These are phyloP conservation scores for Botia kubotai DNA, from an alignment of 2,797 vertebrate genomes.

Conservation along the genomic window DNA sequence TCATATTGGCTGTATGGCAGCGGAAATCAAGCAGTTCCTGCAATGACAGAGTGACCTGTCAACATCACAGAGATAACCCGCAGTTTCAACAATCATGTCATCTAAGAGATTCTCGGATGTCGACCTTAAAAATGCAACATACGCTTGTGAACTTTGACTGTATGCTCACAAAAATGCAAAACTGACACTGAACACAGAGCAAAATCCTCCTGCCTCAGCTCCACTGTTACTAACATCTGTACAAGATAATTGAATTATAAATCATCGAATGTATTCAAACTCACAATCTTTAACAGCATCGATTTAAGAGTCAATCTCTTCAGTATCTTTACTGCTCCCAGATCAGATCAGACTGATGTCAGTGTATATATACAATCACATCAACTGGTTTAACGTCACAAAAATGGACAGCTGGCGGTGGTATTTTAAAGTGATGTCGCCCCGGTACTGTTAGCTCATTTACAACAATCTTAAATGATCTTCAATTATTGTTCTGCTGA, in stretches of 20 bases:
- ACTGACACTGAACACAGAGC: not conserved
- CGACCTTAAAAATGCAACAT: conserved; percentile 41
- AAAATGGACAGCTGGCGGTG: not conserved
- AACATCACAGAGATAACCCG: conserved; percentile 54
- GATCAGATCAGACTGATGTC: not conserved
- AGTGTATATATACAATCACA: not conserved
- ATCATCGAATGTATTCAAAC: not conserved
- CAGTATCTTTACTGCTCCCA: not conserved
- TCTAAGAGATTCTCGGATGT: not conserved
- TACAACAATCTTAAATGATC: conserved; percentile 23
- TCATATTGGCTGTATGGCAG: conserved; percentile 38
- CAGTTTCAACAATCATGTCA: conserved; percentile 31
- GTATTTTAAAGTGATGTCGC: not conserved
- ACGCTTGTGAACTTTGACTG: not conserved
- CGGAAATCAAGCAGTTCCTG: conserved; percentile 22
- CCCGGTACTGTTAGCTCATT: conserved; percentile 16
- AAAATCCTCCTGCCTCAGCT: not conserved
- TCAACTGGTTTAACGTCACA: not conserved
- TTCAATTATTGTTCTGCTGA: conserved; percentile 11
- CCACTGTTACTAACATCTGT: not conserved
- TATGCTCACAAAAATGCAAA: conserved; percentile 21
- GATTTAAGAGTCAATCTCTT: not conserved
- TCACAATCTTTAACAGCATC: not conserved
- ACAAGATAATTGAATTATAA: not conserved
- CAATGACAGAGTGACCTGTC: conserved; percentile 45